Conservation (phyloP, 2,888 invertebrate species). For the Parasteatoda lunata region DNA sequence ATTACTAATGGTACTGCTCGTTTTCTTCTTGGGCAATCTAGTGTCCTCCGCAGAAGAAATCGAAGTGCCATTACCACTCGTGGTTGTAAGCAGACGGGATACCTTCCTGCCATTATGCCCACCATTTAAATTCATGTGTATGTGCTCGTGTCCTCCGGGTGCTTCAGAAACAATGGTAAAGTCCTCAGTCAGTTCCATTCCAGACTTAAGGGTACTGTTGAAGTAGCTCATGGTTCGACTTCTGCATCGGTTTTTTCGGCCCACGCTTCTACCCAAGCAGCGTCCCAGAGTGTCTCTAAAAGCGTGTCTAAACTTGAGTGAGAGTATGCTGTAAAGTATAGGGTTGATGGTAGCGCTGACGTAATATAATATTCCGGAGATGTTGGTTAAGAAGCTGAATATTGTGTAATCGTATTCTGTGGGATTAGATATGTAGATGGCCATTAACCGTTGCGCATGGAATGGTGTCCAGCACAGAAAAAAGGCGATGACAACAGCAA, state of each 20-base stretch:
- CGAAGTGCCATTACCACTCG: neutral
- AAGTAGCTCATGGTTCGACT: slow-evolving; percentile 40
- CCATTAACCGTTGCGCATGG: slow-evolving; percentile 90
- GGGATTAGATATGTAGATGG: slow-evolving; percentile 74
- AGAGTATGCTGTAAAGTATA: slow-evolving; percentile 69
- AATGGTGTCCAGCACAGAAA: slow-evolving; percentile 95
- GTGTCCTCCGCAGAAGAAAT: neutral
- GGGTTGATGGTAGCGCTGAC: slow-evolving; percentile 75
- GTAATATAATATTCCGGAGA: slow-evolving; percentile 74
- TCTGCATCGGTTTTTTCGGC: slow-evolving; percentile 9
- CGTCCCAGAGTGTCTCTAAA: slow-evolving; percentile 65
- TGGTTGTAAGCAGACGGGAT: slow-evolving; percentile 6
- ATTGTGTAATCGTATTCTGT: slow-evolving; percentile 71
- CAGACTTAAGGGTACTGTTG: slow-evolving; percentile 61
- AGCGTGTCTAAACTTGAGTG: slow-evolving; percentile 68
- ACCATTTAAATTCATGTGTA: slow-evolving; percentile 20
- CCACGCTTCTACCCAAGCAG: slow-evolving; percentile 45
- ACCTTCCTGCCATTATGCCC: slow-evolving; percentile 14
- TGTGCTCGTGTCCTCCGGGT: neutral
- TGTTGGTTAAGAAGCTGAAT: slow-evolving; percentile 73
- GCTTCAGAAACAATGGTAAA: slow-evolving; percentile 53
- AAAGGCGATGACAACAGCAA: slow-evolving; percentile 81
- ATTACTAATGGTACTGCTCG: slow-evolving; percentile 79
- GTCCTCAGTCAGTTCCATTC: slow-evolving; percentile 50
- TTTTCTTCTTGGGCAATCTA: slow-evolving; percentile 17